Conservation (phyloP, 2,113 vertebrate species). For the Pelobates fuscus region DNA sequence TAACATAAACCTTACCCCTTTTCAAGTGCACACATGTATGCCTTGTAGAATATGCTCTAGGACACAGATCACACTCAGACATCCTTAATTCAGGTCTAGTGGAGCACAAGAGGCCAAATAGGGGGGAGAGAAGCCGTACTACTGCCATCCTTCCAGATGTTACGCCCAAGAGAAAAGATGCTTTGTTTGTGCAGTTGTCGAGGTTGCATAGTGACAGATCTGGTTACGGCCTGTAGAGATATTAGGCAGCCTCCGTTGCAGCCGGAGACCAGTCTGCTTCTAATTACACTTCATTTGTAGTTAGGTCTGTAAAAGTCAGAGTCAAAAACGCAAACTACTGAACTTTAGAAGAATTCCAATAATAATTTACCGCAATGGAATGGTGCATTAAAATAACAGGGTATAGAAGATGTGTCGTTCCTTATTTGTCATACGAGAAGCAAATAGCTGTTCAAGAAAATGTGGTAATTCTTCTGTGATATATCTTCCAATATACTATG, state of each 20-base stretch:
- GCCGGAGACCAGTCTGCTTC: constrained; percentile 57
- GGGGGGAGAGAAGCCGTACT: constrained; percentile 4
- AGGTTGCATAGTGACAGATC: constrained; percentile 53
- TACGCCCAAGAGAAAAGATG: constrained; percentile 47
- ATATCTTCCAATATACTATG: no score
- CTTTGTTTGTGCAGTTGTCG: constrained; percentile 57
- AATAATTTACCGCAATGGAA: no score
- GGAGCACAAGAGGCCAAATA: constrained; percentile 50
- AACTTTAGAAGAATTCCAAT: background rate
- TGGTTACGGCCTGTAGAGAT: constrained; percentile 50
- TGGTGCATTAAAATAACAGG: no score
- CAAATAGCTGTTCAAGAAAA: no score
- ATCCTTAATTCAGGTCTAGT: constrained; percentile 16
- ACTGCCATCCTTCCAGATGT: constrained; percentile 56
- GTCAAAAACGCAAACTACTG: background rate
- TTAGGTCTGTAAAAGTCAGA: background rate
- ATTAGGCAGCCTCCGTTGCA: constrained; percentile 56
- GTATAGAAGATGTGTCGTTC: no score
- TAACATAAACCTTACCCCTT: background rate
- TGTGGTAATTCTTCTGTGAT: no score
- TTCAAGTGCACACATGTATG: background rate
- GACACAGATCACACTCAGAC: constrained; percentile 18
- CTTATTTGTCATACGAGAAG: no score
- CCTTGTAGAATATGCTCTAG: background rate
- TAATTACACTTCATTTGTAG: constrained; percentile 33